Evolutionary conservation across 2,888 invertebrate species (phyloP), one percentile per base, ranked within the genome.

Genomic region (Cancer borealis): DNA sequence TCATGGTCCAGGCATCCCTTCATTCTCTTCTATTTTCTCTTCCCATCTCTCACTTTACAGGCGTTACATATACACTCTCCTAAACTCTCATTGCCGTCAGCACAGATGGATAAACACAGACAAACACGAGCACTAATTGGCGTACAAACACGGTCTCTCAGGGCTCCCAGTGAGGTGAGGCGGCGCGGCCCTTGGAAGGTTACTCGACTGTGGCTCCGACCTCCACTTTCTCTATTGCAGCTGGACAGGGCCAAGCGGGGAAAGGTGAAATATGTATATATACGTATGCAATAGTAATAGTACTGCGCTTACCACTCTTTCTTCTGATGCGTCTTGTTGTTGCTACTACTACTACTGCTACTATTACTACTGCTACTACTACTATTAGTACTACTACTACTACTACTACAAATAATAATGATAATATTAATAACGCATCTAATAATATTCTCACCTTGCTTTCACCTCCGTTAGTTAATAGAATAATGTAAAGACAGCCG

Each of bases 11-110:
- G 6, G 21, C 73, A 73, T 26, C n/a, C 73, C 73, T 73, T 73
- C 73, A 73, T 73, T 26, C 73, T 60, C 60, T 60, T 60, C 73
- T 26, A 21, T 26, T 26, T 26, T 73, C 73, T n/a, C 73, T 26
- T 73, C n/a, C 73, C 60, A 21, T 73, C 73, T 26, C 73, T 26
- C 73, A 21, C 73, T 2, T 73, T 60, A 73, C 26, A 73, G 26
- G 73, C 73, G 73, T 73, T 73, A 73, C 73, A 73, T 26, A 73
- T 73, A 26, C 73, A 73, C 73, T 73, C 26, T 73, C 73, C 73
- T 73, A 73, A 73, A 73, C 73, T 73, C 73, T 73, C 73, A 73
- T 73, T 26, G 73, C 73, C 26, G 73, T 73, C 73, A 73, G 73
- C 73, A 73, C 73, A 73, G 73, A 73, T 26, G 73, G 73, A 26